These are phyloP conservation scores for Pseudorectes ferrugineus DNA, from an alignment of 2,113 vertebrate genomes.

Conservation along the genomic window DNA sequence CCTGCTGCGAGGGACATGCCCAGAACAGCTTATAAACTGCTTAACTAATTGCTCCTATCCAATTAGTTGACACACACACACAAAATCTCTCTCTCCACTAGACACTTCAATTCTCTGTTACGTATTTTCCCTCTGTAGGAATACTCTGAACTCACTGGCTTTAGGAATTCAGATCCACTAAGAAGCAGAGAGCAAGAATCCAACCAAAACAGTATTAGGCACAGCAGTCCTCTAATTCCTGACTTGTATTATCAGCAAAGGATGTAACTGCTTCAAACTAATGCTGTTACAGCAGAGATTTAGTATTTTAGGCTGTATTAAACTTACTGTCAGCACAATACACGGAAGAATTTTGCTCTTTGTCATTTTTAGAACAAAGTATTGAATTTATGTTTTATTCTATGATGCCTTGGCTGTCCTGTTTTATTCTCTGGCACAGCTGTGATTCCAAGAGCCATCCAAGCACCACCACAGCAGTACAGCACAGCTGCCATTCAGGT, in stretches of 20 bases:
- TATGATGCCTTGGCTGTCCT: background rate
- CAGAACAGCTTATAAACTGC: background rate
- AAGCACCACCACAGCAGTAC: background rate
- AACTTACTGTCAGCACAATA: background rate
- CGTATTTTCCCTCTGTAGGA: background rate
- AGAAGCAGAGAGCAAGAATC: background rate
- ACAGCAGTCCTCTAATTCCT: background rate
- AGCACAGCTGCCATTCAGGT: background rate
- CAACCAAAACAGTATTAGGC: background rate
- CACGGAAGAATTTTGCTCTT: background rate
- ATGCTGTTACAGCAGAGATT: background rate
- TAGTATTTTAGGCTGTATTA: background rate
- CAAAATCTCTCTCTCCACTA: background rate
- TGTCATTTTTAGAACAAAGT: background rate
- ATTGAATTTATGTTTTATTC: background rate
- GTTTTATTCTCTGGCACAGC: background rate
- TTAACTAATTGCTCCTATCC: conserved; percentile 29
- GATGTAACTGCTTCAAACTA: background rate
- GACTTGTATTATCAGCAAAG: background rate
- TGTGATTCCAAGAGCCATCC: background rate
- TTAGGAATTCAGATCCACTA: background rate
- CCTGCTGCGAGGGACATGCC: background rate
- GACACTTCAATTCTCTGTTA: background rate
- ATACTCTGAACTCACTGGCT: background rate
- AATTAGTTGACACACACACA: background rate